Base-by-base conservation (phyloP, 2,888 invertebrate genomes). In the Eubasilissa splendida region DNA sequence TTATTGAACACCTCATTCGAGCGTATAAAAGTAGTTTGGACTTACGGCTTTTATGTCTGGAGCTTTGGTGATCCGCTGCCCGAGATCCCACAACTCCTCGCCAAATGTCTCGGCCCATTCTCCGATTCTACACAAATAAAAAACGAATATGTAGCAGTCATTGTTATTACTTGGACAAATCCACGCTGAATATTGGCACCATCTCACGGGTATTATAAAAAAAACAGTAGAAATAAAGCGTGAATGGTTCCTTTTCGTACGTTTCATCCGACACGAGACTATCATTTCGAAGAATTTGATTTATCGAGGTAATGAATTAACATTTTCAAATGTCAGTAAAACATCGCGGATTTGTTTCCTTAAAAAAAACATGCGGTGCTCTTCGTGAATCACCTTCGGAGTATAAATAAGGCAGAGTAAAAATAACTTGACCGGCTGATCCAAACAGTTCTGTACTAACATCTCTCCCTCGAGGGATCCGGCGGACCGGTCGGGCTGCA, bases 101-200 rank as follows among this genome's bases (percentile, higher is more conserved):
- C 97, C 96, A 82, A 97, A 91, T 81, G 91, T 91, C 83, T 93
- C 91, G 33, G 96, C 96, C 96, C 96, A 96, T 89, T 92, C 92
- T 86, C 92, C 92, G 70, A 97, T 94, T 83, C 96, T 96, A 88
- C n/a, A 42, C 42, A 42, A 42, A 42, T 42, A 42, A 42, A 42
- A 42, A 7, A 42, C 42, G 7, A 42, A 42, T 42, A 42, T 42
- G 42, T 42, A 5, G 4, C 42, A 2, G 22, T 42, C 42, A 42
- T 42, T 22, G 22, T 22, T 22, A 22, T 22, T 22, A 22, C 22
- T 22, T 22, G 22, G 22, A 22, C 22, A 1, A 22, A 22, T 22
- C 1, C 22, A 22, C 22, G 22, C 22, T 7, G 7, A 42, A 7
- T 5, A 42, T 42, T 42, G 4, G 42, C 42, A 42, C 42, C 42